A percentile compares a stretch with the other conserved stretches of the same genome.
phyloP scores from a whole-genome alignment of 2,888 invertebrate genomes.

The Cetonia aurata region DNA sequence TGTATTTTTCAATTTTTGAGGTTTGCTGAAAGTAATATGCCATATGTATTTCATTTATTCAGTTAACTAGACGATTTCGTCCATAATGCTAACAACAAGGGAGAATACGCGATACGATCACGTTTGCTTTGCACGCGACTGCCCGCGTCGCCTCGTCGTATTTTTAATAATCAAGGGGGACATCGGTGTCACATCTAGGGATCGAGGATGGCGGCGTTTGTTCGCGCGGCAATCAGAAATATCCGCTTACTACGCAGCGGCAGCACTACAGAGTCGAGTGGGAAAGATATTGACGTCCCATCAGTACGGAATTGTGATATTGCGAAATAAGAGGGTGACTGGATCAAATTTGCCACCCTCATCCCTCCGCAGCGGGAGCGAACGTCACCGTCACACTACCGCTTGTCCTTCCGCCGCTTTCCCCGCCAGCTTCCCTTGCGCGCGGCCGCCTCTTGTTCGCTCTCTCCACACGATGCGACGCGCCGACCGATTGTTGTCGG shows the following conservation, averaged over 20 bases:
- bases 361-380: slow-evolving; percentile 6
- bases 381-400: slow-evolving; percentile 24
- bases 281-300: slow-evolving; percentile 45
- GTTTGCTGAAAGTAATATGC: too few species aligned
- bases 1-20: too few species aligned
- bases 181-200: slow-evolving; percentile 38
- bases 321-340: slow-evolving; percentile 43
- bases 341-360: slow-evolving; percentile 46
- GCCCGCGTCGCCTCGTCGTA: slow-evolving; percentile 14
- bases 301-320: slow-evolving; percentile 45
- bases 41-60: too few species aligned
- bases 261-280: slow-evolving; percentile 38
- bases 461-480: slow-evolving; percentile 33
- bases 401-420: neutral
- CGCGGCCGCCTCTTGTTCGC: slow-evolving; percentile 28
- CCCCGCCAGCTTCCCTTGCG: neutral
- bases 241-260: slow-evolving; percentile 41
- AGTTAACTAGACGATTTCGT: too few species aligned
- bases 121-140: slow-evolving; percentile 31
- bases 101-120: slow-evolving; percentile 3
- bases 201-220: slow-evolving; percentile 31
- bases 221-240: slow-evolving; percentile 43
- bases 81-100: neutral
- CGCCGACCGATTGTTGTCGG: slow-evolving; percentile 30
- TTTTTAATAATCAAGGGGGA: slow-evolving; percentile 39